phyloP scores from a whole-genome alignment of 2,888 invertebrate genomes.

The Drosophila limbata region DNA sequence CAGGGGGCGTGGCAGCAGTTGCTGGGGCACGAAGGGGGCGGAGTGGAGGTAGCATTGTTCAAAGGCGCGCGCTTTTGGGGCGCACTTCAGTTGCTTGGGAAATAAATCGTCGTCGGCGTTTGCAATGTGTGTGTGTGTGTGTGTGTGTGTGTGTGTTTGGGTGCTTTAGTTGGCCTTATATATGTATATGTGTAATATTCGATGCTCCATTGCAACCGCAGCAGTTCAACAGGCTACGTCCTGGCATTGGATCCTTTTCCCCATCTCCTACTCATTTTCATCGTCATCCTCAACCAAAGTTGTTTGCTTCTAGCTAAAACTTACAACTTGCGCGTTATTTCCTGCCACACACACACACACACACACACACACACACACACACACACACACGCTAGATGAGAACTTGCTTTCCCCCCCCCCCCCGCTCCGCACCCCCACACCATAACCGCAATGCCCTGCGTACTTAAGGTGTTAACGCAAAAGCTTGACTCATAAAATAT shows the following conservation, averaged over 20 bases:
- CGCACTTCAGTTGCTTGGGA: constrained; percentile 73
- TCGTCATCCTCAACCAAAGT: constrained; percentile 41
- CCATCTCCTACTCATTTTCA: constrained; percentile 2
- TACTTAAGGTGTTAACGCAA: constrained; percentile 81
- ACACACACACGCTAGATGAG: constrained; percentile 37
- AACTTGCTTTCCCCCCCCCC: constrained; percentile 2
- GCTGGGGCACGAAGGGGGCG: constrained; percentile 16
- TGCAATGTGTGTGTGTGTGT: constrained; percentile 34
- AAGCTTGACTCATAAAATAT: constrained; percentile 84
- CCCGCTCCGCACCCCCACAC: constrained; percentile 1
- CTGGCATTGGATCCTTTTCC: constrained; percentile 34
- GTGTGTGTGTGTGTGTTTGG: constrained; percentile 30
- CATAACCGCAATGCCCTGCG: constrained; percentile 72
- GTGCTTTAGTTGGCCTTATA: constrained; percentile 34
- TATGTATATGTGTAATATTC: constrained; percentile 49
- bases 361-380: constrained; percentile 51
- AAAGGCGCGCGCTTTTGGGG: constrained; percentile 55
- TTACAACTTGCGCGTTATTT: constrained; percentile 79
- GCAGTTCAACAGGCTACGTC: constrained; percentile 57
- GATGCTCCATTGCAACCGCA: constrained; percentile 78
- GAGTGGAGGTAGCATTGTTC: constrained; percentile 55
- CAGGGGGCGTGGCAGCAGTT: constrained; percentile 11
- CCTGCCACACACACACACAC: constrained; percentile 63
- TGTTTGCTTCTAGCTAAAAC: constrained; percentile 77
- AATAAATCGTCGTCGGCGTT: constrained; percentile 76